These are phyloP conservation scores for Zaprionus ghesquierei DNA, from an alignment of 1,140 invertebrate genomes.

Conservation along the genomic window DNA sequence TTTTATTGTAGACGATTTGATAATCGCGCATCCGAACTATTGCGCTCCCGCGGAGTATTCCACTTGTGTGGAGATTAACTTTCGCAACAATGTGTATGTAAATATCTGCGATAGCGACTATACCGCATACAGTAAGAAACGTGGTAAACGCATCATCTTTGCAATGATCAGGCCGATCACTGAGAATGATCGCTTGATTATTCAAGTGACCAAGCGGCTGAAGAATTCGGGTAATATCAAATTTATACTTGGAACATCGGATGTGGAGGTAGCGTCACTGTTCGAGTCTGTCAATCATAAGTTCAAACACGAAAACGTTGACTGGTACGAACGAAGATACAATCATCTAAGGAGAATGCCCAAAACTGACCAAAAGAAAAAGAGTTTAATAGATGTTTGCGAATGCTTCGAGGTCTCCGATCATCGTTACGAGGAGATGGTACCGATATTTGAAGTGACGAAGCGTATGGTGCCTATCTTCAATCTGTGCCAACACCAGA, in stretches of 20 bases:
- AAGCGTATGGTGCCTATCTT: constrained; percentile 68
- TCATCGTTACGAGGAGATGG: constrained; percentile 58
- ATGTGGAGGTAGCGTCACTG: constrained; percentile 57
- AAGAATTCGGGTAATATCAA: constrained; percentile 60
- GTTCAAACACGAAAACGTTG: constrained; percentile 57
- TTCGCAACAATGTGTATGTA: constrained; percentile 65
- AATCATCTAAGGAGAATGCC: constrained; percentile 44
- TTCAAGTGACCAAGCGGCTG: constrained; percentile 70
- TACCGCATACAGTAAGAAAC: constrained; percentile 45
- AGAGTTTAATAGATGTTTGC: constrained; percentile 47
- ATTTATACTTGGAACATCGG: constrained; percentile 68
- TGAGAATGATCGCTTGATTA: constrained; percentile 51
- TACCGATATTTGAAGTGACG: constrained; percentile 51
- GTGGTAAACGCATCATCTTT: constrained; percentile 68
- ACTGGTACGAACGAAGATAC: constrained; percentile 40
- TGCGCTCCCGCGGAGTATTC: constrained; percentile 77
- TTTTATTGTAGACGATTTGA: constrained; percentile 72
- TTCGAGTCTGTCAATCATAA: constrained; percentile 65
- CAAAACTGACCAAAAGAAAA: constrained; percentile 31
- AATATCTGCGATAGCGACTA: constrained; percentile 67
- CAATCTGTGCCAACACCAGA: constrained; percentile 67
- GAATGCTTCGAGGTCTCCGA: constrained; percentile 44
- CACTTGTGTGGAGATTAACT: constrained; percentile 64
- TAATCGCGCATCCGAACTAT: constrained; percentile 65
- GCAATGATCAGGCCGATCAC: constrained; percentile 56